Base-by-base conservation (phyloP, 2,113 vertebrate species). In the Pteruthius melanotis region DNA sequence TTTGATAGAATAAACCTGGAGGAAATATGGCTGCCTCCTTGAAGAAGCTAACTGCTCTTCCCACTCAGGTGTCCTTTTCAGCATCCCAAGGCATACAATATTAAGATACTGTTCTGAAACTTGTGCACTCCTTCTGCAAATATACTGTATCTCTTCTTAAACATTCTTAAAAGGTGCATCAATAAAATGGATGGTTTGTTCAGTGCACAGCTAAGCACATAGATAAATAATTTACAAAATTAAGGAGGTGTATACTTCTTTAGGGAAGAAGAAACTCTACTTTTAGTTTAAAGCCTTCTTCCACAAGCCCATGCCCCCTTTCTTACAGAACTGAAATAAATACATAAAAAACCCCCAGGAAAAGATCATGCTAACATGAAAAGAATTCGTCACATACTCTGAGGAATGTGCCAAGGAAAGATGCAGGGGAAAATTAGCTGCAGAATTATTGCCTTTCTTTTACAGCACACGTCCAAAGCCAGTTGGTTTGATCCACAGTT, bases 1-100 rank as follows among this genome's bases (percentile, higher is more conserved):
- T 94, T 94, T 88, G 44, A 63, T 35, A 87, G 63, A 79, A 83
- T 37, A 97, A 91, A 92, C 47, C 63, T 77, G 59, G 59, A 70
- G 47, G 53, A 95, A 86, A 93, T 64, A 71, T 3, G 42, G 42
- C 33, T 88, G 27, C 57, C 56, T 63, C n/a, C 39, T 49, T 57
- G 39, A 68, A 82, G 83, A 39, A 81, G 42, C 8, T 75, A 64
- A 45, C 35, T 33, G 24, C 31, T 40, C 31, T 93, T 70, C 20
- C 33, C 7, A 2, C 23, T 83, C 27, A 65, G 53, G 39, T 65
- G 39, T 81, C 30, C 27, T 83, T 80, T 83, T n/a, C 79, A 87
- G 35, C 31, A 81, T 45, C 35, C 45, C 44, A 88, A 83, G 40
- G 24, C 23, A 60, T 30, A 66, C 6, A n/a, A 15, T 37, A 77